A percentile compares a stretch with the other conserved stretches of the same genome.
Conservation (phyloP, 53 echinoderm and acorn worm species). For the Actinopyga echinites region DNA sequence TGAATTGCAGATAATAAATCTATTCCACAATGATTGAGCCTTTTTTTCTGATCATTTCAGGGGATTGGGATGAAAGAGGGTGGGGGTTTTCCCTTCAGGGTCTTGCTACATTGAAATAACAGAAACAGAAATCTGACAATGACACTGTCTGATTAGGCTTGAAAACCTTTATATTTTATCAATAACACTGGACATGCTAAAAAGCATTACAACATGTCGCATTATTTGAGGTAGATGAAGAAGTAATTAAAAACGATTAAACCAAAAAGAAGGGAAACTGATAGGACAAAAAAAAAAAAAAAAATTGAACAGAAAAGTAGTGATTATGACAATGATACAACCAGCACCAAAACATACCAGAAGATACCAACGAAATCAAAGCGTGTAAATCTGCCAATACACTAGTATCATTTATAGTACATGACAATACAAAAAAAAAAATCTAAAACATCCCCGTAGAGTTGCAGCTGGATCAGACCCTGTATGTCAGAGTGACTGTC, state of each 20-base stretch:
- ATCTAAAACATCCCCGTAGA: too few species aligned
- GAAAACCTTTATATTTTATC: constrained; percentile 29
- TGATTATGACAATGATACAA: background rate
- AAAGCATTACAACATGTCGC: constrained; percentile 27
- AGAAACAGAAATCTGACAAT: background rate
- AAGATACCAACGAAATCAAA: background rate
- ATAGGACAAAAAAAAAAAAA: constrained; percentile 6
- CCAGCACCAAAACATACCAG: background rate
- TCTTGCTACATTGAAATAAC: too few species aligned
- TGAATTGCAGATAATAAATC: too few species aligned
- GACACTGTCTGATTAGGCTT: background rate
- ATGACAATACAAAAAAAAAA: too few species aligned
- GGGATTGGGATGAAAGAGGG: too few species aligned
- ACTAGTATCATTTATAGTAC: too few species aligned
- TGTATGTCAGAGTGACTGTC: too few species aligned
- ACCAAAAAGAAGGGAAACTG: background rate
- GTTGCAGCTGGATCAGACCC: too few species aligned
- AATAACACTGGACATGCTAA: constrained; percentile 19
- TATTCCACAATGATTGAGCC: too few species aligned
- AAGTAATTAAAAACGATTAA: constrained; percentile 25
- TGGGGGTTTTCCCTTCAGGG: too few species aligned
- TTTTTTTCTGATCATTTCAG: too few species aligned
- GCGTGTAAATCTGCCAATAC: background rate
- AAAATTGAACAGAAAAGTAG: background rate
- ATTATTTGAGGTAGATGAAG: constrained; percentile 39